Base-by-base conservation (phyloP, 2,797 vertebrate genomes). In the Anolis apletophallus region DNA sequence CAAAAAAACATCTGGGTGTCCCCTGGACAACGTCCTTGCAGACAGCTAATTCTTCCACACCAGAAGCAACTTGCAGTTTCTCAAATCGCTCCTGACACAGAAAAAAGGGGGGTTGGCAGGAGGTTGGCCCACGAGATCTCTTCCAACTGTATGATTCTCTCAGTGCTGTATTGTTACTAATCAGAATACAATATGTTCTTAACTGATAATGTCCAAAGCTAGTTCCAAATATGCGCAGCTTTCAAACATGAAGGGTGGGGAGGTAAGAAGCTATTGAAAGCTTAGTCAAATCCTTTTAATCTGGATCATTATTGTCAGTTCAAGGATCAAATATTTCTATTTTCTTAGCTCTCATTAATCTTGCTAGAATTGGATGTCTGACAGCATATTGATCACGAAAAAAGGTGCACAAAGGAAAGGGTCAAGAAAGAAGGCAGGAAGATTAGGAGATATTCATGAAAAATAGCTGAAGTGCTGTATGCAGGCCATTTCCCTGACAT, bases 391-490 rank as follows among this genome's bases (percentile, higher is more conserved):
- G 81, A 81, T 72, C 32, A 86, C 0, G 14, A 46, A 69, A 11
- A 86, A 2, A 17, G 50, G 87, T 10, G 19, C 52, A 73, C 11
- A 40, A 3, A n/a, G 75, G 29, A 55, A 34, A 5, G 73, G n/a
- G 6, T 1, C 4, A 61, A 46, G 64, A 11, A 32, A 5, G 64
- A 52, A 11, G 29, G 17, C 88, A 91, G 40, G 34, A 93, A 90
- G 36, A 32, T 1, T 7, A 83, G 40, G 10, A 78, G 17, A 68
- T 34, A 80, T 17, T 55, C 36, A 36, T 29, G 26, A 40, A 57
- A 34, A 77, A 81, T 80, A 50, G 81, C 88, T 73, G 86, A 91
- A 54, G 17, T 83, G 26, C 76, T 90, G 55, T 67, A 89, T 69
- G 23, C 6, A 68, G 7, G 26, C 59, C 46, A 77, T 69, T 11